Evolutionary conservation across 64 coral and sea anemone species (phyloP).

Genomic region (Actinia tenebrosa): DNA sequence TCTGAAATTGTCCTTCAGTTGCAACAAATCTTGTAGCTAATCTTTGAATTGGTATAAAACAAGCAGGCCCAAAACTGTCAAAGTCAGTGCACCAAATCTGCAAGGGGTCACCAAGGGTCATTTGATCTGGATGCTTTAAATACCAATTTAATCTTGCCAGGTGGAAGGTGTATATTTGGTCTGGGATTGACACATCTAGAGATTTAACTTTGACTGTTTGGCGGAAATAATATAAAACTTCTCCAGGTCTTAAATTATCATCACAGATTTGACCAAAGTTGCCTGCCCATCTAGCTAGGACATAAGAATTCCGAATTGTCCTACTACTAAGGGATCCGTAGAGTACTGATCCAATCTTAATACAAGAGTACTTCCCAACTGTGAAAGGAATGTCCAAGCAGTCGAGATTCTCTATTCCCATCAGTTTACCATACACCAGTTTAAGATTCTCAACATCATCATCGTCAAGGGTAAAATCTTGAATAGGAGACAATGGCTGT

Average conservation of each 20-base stretch:
- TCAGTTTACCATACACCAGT: conserved; percentile 24
- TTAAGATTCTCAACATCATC: conserved; percentile 29
- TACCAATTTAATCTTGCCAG: conserved; percentile 74
- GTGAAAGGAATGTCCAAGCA: conserved; percentile 49
- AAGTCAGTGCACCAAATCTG: conserved; percentile 48
- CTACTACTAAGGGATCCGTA: conserved; percentile 46
- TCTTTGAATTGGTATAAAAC: conserved; percentile 61
- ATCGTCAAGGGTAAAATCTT: conserved; percentile 34
- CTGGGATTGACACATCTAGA: neutral
- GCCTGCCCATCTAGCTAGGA: conserved; percentile 66
- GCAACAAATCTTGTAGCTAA: conserved; percentile 33
- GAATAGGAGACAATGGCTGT: conserved; percentile 17
- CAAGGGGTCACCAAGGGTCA: conserved; percentile 29
- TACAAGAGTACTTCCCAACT: conserved; percentile 36
- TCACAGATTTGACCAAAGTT: conserved; percentile 24
- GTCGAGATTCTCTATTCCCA: conserved; percentile 22
- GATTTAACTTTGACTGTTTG: conserved; percentile 30
- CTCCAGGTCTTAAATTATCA: conserved; percentile 38
- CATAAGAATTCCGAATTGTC: conserved; percentile 51
- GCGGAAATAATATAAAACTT: conserved; percentile 41
- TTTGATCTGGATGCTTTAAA: conserved; percentile 38
- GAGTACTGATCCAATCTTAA: conserved; percentile 38
- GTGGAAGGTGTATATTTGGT: conserved; percentile 28
- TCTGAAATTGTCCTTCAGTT: neutral
- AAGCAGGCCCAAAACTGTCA: conserved; percentile 64